These are phyloP conservation scores for Lacerta agilis DNA, from an alignment of 2,797 vertebrate species.

Conservation along the genomic window DNA sequence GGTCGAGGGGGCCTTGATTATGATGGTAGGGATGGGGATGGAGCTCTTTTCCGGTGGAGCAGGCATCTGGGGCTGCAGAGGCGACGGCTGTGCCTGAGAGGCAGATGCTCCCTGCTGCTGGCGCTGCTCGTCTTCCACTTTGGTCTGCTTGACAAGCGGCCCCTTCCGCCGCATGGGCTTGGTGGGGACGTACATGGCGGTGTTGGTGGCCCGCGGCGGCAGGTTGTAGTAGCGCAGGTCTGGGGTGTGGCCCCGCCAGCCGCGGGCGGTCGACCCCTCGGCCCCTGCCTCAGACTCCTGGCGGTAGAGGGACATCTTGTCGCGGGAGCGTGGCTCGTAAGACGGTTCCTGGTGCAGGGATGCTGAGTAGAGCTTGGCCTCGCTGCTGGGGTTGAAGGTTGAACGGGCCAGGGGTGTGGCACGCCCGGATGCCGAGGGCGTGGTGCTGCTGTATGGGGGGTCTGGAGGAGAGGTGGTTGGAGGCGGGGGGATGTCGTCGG, in stretches of 20 bases:
- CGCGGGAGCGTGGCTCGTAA: constrained; percentile 62
- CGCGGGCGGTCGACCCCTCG: constrained; percentile 59
- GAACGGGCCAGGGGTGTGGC: constrained; percentile 64
- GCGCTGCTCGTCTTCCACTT: constrained; percentile 83
- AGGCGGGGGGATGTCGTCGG: constrained; percentile 92
- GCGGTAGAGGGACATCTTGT: constrained; percentile 56
- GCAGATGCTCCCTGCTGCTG: constrained; percentile 50
- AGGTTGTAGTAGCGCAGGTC: constrained; percentile 76
- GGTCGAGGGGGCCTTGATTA: constrained; percentile 93
- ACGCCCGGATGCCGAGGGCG: constrained; percentile 70
- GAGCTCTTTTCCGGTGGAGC: constrained; percentile 88
- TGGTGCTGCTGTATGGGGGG: constrained; percentile 90
- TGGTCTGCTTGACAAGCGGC: constrained; percentile 91
- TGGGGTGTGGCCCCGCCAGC: constrained; percentile 56
- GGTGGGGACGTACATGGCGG: constrained; percentile 78
- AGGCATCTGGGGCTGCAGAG: constrained; percentile 64
- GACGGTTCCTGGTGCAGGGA: constrained; percentile 56
- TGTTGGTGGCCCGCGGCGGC: constrained; percentile 72
- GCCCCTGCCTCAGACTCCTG: constrained; percentile 67
- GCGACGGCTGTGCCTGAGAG: constrained; percentile 67
- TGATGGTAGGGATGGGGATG: constrained; percentile 93
- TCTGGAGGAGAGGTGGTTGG: constrained; percentile 93
- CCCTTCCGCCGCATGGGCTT: constrained; percentile 85
- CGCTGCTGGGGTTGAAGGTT: constrained; percentile 68
- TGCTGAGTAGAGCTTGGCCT: constrained; percentile 55